Base-by-base conservation (phyloP, 2,113 vertebrate species). In the Heloderma charlesbogerti region DNA sequence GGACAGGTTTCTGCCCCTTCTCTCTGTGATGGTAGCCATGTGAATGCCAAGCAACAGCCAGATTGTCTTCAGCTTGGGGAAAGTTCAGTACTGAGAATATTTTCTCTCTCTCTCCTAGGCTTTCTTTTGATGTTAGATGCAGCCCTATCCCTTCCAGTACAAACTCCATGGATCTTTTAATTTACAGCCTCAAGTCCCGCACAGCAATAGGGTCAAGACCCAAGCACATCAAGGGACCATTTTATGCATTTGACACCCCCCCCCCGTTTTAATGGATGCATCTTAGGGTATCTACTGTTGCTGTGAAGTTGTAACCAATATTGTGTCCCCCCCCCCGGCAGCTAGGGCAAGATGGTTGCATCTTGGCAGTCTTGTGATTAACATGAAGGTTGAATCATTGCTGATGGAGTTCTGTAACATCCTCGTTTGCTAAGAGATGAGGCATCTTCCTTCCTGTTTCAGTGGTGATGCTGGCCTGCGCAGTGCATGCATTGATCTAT, bases 71-170 rank as follows among this genome's bases (percentile, higher is more conserved):
- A 13, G 6, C 40, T 74, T 3, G 12, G 6, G 37, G n/a, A 45
- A n/a, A 78, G 5, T 0, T 88, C 5, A 6, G 0, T 87, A 0
- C 0, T 57, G 1, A 43, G 25, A 83, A 13, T 43, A 43, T 92
- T 34, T 93, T 92, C 84, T 93, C 12, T 94, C 18, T 6, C 0
- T 89, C 2, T 72, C 18, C 45, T 78, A 84, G 81, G 63, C 29
- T 84, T 78, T n/a, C 90, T 6, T 6, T 20, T 0, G 75, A 94
- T 94, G 71, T 67, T 82, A 75, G 6, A 90, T 90, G 72, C 83
- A 83, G 90, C 91, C 79, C 67, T 88, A 3, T 48, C n/a, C 20
- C 7, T 2, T 92, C 54, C 69, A 75, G 29, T 84, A 57, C 18
- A 54, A 75, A 34, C 6, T 22, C 31, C 45, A 63, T 45, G 54